A percentile compares a stretch with the other conserved stretches of the same genome.
Evolutionary conservation across 2,888 invertebrate species (phyloP).

Genomic region (Oligia latruncula): DNA sequence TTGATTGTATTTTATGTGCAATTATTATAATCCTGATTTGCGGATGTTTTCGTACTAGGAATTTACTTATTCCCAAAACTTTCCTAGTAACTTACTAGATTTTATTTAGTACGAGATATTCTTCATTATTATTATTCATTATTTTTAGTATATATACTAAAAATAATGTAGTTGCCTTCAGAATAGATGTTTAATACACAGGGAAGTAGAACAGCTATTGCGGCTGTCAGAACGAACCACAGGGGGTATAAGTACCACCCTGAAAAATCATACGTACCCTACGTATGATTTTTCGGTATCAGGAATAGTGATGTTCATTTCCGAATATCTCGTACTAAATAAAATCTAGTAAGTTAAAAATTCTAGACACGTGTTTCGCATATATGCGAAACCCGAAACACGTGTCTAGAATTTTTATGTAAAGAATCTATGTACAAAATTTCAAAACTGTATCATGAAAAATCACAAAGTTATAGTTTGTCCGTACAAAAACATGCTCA

Average conservation of each 20-base stretch:
- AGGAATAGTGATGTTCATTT: neutral
- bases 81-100: neutral
- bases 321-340: no score
- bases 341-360: no score
- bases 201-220: neutral
- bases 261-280: no score
- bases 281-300: neutral
- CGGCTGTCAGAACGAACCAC: neutral
- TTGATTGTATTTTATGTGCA: constrained; percentile 1
- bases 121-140: no score
- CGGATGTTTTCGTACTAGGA: neutral
- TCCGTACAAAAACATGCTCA: no score
- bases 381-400: no score
- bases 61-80: neutral
- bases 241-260: neutral
- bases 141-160: no score
- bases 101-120: neutral
- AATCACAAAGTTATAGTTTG: no score
- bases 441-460: no score
- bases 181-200: neutral
- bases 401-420: no score
- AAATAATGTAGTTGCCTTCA: neutral
- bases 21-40: neutral
- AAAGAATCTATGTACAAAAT: no score
- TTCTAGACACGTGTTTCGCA: no score